A percentile compares a stretch with the other conserved stretches of the same genome.
phyloP scores from a whole-genome alignment of 2,797 vertebrate species.

The Atherinosoma microstoma region DNA sequence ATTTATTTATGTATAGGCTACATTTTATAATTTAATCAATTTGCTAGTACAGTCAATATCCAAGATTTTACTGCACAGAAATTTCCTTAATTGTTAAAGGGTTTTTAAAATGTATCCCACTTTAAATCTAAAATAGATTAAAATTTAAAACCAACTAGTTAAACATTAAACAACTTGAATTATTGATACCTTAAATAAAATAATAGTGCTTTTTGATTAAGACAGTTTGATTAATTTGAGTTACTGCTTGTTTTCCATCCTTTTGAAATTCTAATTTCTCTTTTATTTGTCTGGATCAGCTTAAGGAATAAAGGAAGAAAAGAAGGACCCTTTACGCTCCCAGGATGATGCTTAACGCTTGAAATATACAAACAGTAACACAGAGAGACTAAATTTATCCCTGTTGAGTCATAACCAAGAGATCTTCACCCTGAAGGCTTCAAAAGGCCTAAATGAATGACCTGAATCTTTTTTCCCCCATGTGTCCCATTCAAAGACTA shows the following conservation, averaged over 20 bases:
- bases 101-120: neutral
- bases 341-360: neutral
- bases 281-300: constrained; percentile 1
- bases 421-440: constrained; percentile 19
- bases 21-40: no score
- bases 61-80: neutral
- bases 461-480: constrained; percentile 19
- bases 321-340: neutral
- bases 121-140: neutral
- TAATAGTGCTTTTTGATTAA: neutral
- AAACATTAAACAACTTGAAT: neutral
- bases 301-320: neutral
- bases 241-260: no score
- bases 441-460: constrained; percentile 6
- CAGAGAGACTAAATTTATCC: neutral
- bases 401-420: constrained; percentile 18
- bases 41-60: neutral
- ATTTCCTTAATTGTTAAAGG: neutral
- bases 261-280: neutral
- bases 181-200: constrained; percentile 6
- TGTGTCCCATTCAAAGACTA: neutral
- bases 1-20: neutral
- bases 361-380: constrained; percentile 1
- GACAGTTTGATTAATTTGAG: neutral
- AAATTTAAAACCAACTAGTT: neutral